Percentiles rank a stretch among this genome's conserved stretches.
phyloP scores from a whole-genome alignment of 1,140 invertebrate genomes.

The Diorhabda carinulata region DNA sequence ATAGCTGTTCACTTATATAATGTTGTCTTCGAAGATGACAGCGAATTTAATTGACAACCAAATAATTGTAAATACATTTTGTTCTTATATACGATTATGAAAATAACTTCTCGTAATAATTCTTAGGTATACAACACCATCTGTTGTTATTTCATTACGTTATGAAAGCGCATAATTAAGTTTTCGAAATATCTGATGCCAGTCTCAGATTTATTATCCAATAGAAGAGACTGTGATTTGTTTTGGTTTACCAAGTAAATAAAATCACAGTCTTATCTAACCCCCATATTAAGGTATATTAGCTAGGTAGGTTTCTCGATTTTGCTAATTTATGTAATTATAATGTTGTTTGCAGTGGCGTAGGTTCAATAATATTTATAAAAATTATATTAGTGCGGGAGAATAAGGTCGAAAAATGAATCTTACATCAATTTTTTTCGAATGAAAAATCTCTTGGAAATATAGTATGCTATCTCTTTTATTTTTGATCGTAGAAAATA shows the following conservation, averaged over 20 bases:
- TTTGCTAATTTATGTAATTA: constrained; percentile 43
- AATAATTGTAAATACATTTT: too few relatives aligned
- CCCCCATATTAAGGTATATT: constrained; percentile 40
- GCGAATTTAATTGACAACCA: too few relatives aligned
- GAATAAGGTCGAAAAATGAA: too few relatives aligned
- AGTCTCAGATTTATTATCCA: constrained; percentile 42
- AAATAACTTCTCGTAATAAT: neutral
- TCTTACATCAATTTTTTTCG: too few relatives aligned
- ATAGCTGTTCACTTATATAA: too few relatives aligned
- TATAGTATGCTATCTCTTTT: too few relatives aligned
- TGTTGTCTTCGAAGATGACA: too few relatives aligned
- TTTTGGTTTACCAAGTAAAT: neutral
- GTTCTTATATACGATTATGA: too few relatives aligned
- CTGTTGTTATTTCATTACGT: constrained; percentile 41
- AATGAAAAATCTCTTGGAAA: too few relatives aligned
- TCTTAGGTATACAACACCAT: constrained; percentile 26
- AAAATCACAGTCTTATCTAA: constrained; percentile 29
- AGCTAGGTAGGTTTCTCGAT: constrained; percentile 44
- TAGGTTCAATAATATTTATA: neutral
- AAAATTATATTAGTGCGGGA: too few relatives aligned
- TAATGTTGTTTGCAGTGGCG: constrained; percentile 34
- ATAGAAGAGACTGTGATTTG: constrained; percentile 32
- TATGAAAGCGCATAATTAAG: constrained; percentile 44
- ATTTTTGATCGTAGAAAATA: too few relatives aligned
- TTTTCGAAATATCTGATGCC: constrained; percentile 44